Conservation (phyloP, 2,888 invertebrate genomes). For the Scaptomyza polygonia region DNA sequence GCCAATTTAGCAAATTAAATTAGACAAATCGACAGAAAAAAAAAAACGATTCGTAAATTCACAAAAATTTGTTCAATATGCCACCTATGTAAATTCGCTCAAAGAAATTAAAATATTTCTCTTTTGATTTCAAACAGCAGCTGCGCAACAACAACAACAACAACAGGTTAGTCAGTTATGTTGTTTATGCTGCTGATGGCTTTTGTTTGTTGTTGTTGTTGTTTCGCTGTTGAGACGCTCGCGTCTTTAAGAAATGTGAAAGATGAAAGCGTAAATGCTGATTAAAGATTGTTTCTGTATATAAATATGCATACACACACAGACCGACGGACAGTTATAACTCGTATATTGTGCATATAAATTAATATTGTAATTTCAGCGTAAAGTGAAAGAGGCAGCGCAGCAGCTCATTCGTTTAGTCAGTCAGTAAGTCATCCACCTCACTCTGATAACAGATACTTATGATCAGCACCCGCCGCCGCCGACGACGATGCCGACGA, state of each 20-base stretch:
- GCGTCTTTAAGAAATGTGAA: conserved; percentile 77
- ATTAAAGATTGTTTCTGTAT: conserved; percentile 79
- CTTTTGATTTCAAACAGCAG: conserved; percentile 43
- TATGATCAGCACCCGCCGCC: conserved; percentile 35
- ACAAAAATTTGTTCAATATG: conserved; percentile 55
- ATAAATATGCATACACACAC: conserved; percentile 40
- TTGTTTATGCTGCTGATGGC: not conserved
- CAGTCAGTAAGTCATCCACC: conserved; percentile 66
- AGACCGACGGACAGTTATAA: conserved; percentile 5
- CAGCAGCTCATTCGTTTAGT: conserved; percentile 44
- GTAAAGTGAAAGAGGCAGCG: conserved; percentile 71
- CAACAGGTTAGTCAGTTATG: conserved; percentile 55
- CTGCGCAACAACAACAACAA: conserved; percentile 33
- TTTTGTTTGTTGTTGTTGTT: conserved; percentile 51
- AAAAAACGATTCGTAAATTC: conserved; percentile 44
- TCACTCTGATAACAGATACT: conserved; percentile 60
- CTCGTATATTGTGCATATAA: conserved; percentile 54
- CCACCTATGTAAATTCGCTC: conserved; percentile 69
- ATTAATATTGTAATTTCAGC: conserved; percentile 75
- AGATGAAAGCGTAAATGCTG: conserved; percentile 80
- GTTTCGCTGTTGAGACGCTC: conserved; percentile 37
- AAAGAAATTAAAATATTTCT: conserved; percentile 69
- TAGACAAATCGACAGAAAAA: conserved; percentile 75
- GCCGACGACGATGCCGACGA: too few relatives aligned
- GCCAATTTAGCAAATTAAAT: conserved; percentile 59